phyloP scores from a whole-genome alignment of 2,797 vertebrate genomes.

The Artibeus lituratus region DNA sequence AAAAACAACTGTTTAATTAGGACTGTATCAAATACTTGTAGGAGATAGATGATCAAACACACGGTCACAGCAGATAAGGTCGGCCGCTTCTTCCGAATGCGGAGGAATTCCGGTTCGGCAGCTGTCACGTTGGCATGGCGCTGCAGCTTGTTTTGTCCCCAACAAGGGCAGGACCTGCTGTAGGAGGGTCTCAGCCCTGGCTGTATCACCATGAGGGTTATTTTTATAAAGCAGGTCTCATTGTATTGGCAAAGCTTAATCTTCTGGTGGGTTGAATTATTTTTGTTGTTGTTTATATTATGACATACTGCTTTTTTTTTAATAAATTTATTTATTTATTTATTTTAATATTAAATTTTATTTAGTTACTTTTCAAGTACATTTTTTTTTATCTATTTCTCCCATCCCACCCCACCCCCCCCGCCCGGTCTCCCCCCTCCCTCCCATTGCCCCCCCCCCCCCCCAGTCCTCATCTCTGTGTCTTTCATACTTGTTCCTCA shows the following conservation, averaged over 20 bases:
- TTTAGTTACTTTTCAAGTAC: too few species aligned
- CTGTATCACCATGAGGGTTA: conserved; percentile 28
- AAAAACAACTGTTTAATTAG: neutral
- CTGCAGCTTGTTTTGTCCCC: conserved; percentile 49
- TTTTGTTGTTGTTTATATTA: conserved; percentile 40
- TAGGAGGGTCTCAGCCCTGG: conserved; percentile 54
- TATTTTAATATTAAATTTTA: too few species aligned
- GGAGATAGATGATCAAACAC: neutral
- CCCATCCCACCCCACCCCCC: too few species aligned
- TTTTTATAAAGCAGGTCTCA: conserved; percentile 60
- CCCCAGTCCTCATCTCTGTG: too few species aligned
- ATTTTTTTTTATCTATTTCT: too few species aligned
- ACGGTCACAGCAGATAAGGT: neutral
- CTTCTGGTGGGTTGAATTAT: neutral
- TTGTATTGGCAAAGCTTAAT: conserved; percentile 53
- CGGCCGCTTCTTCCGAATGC: neutral
- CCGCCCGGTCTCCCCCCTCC: too few species aligned
- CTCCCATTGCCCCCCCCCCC: too few species aligned
- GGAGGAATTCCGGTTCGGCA: conserved; percentile 50
- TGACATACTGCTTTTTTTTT: neutral
- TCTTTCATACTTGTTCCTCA: too few species aligned
- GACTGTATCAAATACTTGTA: neutral
- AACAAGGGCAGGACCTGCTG: conserved; percentile 47
- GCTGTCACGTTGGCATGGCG: conserved; percentile 60
- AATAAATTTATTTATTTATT: too few species aligned